A percentile compares a stretch with the other conserved stretches of the same genome.
phyloP scores from a whole-genome alignment of 2,113 vertebrate genomes.

The Ochotona princeps region DNA sequence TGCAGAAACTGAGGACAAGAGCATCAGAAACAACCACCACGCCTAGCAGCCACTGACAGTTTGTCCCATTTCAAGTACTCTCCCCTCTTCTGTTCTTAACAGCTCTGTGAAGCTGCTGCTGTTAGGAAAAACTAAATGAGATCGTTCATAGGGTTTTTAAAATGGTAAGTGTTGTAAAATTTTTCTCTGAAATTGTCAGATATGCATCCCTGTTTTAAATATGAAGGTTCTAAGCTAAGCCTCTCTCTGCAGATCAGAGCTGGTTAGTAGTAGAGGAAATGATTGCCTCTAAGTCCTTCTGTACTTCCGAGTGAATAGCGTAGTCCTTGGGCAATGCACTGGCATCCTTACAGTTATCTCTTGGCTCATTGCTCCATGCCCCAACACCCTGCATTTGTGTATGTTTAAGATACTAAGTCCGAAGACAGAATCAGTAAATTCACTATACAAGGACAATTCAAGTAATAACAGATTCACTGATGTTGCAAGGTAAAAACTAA shows the following conservation, averaged over 20 bases:
- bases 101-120: background rate
- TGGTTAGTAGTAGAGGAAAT: background rate
- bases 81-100: background rate
- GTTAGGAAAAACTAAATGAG: background rate
- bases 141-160: background rate
- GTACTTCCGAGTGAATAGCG: background rate
- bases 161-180: background rate
- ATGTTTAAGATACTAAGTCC: background rate
- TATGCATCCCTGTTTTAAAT: background rate
- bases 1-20: background rate
- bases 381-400: background rate
- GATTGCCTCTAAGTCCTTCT: background rate
- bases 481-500: slow-evolving; percentile 11
- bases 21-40: background rate
- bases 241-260: background rate
- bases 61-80: background rate
- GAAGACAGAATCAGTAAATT: slow-evolving; percentile 23
- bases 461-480: background rate
- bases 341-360: background rate
- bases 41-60: background rate
- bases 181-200: background rate
- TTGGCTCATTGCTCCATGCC: background rate
- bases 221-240: background rate
- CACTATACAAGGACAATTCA: slow-evolving; percentile 41
- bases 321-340: background rate